Conservation (phyloP, 2,888 invertebrate genomes). For the Tridacna gigas region DNA sequence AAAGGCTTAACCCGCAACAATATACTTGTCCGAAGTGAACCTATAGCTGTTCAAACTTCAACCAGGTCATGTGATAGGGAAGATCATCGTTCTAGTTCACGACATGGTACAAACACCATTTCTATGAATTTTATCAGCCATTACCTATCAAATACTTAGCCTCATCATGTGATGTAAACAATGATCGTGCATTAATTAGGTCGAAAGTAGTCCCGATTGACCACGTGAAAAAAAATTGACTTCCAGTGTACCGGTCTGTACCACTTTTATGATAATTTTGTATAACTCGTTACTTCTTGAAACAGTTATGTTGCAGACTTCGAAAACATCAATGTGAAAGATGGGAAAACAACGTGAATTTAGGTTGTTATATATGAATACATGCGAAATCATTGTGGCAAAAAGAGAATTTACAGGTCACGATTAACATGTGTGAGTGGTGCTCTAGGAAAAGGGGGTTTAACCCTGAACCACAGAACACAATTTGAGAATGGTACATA, state of each 20-base stretch:
- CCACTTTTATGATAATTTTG: not conserved
- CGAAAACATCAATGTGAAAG: no score
- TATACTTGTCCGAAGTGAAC: not conserved
- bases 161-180: conserved; percentile 22
- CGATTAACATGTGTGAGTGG: no score
- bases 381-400: no score
- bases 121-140: not conserved
- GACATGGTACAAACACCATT: conserved; percentile 4
- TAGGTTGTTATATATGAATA: no score
- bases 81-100: not conserved
- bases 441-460: not conserved
- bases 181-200: conserved; percentile 10
- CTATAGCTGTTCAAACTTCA: not conserved
- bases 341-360: no score
- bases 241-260: conserved; percentile 9
- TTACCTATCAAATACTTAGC: not conserved
- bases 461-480: no score
- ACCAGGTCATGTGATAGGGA: not conserved
- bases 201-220: conserved; percentile 29
- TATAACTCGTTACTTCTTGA: no score
- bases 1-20: not conserved
- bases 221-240: not conserved
- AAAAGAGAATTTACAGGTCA: no score
- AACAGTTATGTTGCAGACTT: no score
- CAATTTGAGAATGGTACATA: no score